Conservation (phyloP, 1,140 invertebrate genomes). For the Cryptotermes secundus region DNA sequence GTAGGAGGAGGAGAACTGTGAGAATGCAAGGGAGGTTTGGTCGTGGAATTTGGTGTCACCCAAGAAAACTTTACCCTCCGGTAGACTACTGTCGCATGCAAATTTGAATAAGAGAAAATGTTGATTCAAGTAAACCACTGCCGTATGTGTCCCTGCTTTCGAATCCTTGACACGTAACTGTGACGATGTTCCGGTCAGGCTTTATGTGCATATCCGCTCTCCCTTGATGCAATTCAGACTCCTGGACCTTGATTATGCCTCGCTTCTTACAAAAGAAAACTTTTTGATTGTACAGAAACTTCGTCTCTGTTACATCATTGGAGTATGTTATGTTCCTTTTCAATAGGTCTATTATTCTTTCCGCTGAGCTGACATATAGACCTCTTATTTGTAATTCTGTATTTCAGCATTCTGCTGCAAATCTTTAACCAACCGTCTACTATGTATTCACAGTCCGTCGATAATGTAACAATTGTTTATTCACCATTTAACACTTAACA, state of each 20-base stretch:
- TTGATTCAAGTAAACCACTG: background rate
- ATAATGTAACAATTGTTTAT: no score
- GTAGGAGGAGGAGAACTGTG: background rate
- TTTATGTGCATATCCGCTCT: background rate
- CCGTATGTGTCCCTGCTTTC: background rate
- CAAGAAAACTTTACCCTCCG: conserved; percentile 8
- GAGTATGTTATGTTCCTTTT: background rate
- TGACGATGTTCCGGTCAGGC: background rate
- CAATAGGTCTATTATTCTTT: no score
- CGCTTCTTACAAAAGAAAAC: background rate
- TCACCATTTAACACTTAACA: no score
- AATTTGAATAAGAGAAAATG: conserved; percentile 15
- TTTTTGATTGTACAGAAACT: background rate
- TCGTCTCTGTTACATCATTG: background rate
- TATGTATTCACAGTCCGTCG: no score
- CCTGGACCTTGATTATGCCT: background rate
- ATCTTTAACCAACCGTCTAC: no score
- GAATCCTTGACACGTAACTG: background rate
- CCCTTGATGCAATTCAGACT: background rate
- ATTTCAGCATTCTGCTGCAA: no score
- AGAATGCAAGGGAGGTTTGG: background rate
- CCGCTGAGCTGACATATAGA: no score
- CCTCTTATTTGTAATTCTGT: no score
- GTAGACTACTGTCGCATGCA: background rate
- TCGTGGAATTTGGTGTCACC: conserved; percentile 10